These are phyloP conservation scores for Aphodius granarius DNA, from an alignment of 2,888 invertebrate genomes.

Conservation along the genomic window DNA sequence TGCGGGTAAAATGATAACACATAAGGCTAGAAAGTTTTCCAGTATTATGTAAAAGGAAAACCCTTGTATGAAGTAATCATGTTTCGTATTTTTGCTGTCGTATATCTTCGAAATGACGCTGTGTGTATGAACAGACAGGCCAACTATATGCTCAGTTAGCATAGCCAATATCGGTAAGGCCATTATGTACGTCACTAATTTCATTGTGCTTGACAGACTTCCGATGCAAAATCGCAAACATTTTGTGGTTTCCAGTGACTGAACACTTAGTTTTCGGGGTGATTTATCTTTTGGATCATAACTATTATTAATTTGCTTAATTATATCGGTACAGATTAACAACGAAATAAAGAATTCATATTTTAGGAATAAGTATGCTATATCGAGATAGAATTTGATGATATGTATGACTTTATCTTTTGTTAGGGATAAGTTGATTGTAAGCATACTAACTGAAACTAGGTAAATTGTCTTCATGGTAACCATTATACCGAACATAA, in stretches of 20 bases:
- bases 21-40: background rate
- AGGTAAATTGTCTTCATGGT: background rate
- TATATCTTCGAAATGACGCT: conserved; percentile 18
- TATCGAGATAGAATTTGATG: background rate
- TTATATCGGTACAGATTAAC: background rate
- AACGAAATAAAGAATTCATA: background rate
- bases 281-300: background rate
- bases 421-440: background rate
- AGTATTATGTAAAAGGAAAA: conserved; percentile 1
- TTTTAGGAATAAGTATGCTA: background rate
- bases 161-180: background rate
- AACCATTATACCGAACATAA: background rate
- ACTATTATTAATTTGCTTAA: background rate
- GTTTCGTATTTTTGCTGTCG: conserved; percentile 10
- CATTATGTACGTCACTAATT: background rate
- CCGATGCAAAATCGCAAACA: background rate
- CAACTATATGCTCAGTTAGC: background rate
- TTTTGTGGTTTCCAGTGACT: background rate
- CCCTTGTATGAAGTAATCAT: conserved; percentile 12
- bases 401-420: background rate
- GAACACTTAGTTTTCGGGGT: background rate
- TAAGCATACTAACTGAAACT: background rate
- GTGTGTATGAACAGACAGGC: conserved; percentile 13
- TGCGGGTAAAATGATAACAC: background rate
- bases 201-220: background rate